These are phyloP conservation scores for Luffia ferchaultella DNA, from an alignment of 2,888 invertebrate species.

Conservation along the genomic window DNA sequence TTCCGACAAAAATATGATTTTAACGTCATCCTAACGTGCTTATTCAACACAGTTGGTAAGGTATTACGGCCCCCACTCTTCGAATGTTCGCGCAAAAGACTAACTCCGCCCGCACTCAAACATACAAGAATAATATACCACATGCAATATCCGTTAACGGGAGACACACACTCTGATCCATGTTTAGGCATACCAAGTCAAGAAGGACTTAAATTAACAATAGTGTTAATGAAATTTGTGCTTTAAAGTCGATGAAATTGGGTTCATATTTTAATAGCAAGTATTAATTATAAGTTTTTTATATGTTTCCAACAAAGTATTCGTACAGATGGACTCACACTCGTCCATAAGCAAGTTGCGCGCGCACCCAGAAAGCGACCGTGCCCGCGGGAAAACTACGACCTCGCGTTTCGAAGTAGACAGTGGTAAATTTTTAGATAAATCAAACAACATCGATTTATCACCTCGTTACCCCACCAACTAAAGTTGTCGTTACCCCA, in stretches of 20 bases:
- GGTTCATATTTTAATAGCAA: neutral
- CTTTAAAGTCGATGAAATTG: neutral
- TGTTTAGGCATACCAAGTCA: neutral
- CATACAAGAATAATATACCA: neutral
- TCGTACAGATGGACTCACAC: constrained; percentile 12
- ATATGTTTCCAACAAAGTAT: constrained; percentile 32
- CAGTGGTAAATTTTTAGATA: constrained; percentile 24
- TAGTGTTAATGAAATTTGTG: neutral
- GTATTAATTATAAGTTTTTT: neutral
- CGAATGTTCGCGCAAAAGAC: constrained; percentile 10
- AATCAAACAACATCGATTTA: neutral
- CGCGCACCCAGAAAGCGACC: constrained; percentile 18
- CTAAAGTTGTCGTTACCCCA: too few relatives aligned
- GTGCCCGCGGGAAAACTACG: constrained; percentile 55
- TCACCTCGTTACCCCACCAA: too few relatives aligned
- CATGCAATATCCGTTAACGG: neutral
- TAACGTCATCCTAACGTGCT: too few relatives aligned
- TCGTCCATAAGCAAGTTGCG: constrained; percentile 20
- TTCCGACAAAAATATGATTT: too few relatives aligned
- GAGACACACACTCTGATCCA: neutral
- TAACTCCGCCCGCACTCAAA: constrained; percentile 5
- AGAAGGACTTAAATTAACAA: neutral
- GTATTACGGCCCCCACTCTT: constrained; percentile 6
- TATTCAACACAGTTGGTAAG: constrained; percentile 1
- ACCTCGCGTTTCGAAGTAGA: constrained; percentile 40